Percentiles rank a stretch among this genome's conserved stretches.
phyloP scores from a whole-genome alignment of 2,113 vertebrate species.

The Mesitornis unicolor region DNA sequence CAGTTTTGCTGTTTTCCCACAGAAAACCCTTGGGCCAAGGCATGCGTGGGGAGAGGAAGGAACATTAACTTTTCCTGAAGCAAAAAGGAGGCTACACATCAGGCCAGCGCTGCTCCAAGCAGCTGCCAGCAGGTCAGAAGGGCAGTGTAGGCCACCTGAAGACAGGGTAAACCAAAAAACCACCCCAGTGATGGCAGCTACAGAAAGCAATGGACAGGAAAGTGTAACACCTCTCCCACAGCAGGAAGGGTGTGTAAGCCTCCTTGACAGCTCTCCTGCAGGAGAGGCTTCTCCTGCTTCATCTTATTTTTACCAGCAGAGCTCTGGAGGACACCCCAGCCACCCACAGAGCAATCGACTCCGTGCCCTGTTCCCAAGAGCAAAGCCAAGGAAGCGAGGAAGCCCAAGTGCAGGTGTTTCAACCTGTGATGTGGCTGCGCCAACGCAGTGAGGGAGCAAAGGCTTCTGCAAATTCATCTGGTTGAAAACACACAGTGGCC shows the following conservation, averaged over 20 bases:
- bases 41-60: accelerated
- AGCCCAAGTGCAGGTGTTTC: not conserved
- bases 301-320: not conserved
- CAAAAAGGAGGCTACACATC: not conserved
- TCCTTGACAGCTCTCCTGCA: not conserved
- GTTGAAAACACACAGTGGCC: not conserved
- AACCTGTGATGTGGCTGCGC: not conserved
- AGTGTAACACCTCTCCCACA: not conserved
- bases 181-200: not conserved
- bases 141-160: not conserved
- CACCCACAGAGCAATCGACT: not conserved
- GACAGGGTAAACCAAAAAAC: not conserved
- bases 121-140: not conserved
- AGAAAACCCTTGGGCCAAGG: not conserved
- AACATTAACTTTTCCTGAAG: not conserved
- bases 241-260: not conserved
- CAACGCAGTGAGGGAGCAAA: not conserved
- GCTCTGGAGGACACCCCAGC: not conserved
- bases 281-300: not conserved
- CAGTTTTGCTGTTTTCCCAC: not conserved
- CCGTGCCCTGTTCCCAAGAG: accelerated
- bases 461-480: not conserved
- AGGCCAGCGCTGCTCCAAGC: not conserved
- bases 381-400: not conserved
- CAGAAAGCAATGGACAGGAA: not conserved